phyloP scores from a whole-genome alignment of 2,797 vertebrate species.

The Periparus ater region DNA sequence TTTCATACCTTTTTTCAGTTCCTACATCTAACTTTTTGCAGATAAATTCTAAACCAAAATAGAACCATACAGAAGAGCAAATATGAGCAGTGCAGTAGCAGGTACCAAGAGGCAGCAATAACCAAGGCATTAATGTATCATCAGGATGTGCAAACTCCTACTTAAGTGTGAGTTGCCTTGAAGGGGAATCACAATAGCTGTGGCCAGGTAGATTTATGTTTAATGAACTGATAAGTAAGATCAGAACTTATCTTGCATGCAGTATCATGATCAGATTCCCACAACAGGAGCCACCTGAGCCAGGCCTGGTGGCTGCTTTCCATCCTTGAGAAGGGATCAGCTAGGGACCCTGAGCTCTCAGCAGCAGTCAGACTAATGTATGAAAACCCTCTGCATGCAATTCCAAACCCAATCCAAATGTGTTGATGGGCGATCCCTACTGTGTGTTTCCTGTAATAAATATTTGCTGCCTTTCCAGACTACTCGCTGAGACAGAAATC shows the following conservation, averaged over 20 bases:
- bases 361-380: neutral
- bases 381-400: neutral
- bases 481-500: neutral
- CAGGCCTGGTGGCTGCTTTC: neutral
- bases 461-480: neutral
- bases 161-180: neutral
- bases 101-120: neutral
- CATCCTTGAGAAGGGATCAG: neutral
- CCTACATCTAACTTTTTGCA: neutral
- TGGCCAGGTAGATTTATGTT: neutral
- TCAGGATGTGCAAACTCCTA: neutral
- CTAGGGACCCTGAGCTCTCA: neutral
- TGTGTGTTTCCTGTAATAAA: neutral
- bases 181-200: neutral
- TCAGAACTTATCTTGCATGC: neutral
- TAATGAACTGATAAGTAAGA: neutral
- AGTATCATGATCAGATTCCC: neutral
- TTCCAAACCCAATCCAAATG: neutral
- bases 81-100: neutral
- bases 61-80: neutral
- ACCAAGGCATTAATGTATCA: neutral
- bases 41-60: neutral
- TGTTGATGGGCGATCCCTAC: neutral
- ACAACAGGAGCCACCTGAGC: neutral
- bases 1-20: neutral